phyloP scores from a whole-genome alignment of 2,888 invertebrate genomes.

The Clivina fossor region DNA sequence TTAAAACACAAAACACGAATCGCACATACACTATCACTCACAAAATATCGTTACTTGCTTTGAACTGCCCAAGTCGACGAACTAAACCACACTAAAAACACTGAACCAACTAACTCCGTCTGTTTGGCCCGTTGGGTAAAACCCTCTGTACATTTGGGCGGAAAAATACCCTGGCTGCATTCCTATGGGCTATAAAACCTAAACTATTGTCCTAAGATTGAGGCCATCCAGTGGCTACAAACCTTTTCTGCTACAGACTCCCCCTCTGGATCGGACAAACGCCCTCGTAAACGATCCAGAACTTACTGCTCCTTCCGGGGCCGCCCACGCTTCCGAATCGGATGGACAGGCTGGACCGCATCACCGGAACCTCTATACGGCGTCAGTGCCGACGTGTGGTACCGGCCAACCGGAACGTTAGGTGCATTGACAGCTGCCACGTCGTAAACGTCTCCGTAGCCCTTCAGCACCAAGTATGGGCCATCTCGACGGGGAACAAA shows the following conservation, averaged over 20 bases:
- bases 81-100: too few species aligned
- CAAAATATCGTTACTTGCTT: too few species aligned
- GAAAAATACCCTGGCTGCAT: too few species aligned
- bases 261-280: conserved; percentile 14
- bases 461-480: neutral
- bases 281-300: conserved; percentile 6
- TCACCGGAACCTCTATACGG: neutral
- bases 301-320: neutral
- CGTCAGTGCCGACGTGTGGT: conserved; percentile 1
- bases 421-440: neutral
- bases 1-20: too few species aligned
- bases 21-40: too few species aligned
- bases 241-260: conserved; percentile 15
- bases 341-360: neutral
- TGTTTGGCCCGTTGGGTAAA: too few species aligned
- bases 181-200: too few species aligned
- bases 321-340: neutral
- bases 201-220: too few species aligned
- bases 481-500: conserved; percentile 3
- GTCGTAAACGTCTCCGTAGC: neutral
- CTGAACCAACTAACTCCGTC: too few species aligned
- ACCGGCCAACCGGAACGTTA: neutral
- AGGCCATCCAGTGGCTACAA: too few species aligned
- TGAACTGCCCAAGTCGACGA: too few species aligned
- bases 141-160: too few species aligned